Evolutionary conservation across 2,113 vertebrate genomes (phyloP), one percentile per base, ranked within the genome.

Genomic region (Rhinolophus sinicus): DNA sequence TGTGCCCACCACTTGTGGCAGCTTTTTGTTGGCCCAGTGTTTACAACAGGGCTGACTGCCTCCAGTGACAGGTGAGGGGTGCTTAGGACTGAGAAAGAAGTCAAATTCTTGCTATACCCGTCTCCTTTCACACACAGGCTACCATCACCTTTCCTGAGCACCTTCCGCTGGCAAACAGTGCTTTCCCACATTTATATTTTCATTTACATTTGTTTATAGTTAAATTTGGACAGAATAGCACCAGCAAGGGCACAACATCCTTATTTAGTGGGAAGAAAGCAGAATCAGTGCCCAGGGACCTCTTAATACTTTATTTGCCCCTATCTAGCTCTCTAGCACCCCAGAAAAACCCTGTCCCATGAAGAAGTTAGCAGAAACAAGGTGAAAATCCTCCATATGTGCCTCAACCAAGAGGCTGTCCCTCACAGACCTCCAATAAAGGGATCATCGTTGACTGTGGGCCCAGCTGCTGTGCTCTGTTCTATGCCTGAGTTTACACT

Each of bases 211-310:
- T 60, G 35, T 65, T 35, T 78, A 26, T 10, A 6, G 65, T 69
- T 86, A 64, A n/a, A 11, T 76, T 85, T 93, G 24, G 77, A 70
- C 54, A 38, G 86, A 86, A 65, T 22, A 77, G 24, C 73, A 64
- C 58, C 40, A 72, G 24, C 30, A 81, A 90, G 52, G 4, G 22
- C 40, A 35, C 28, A 44, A 38, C 24, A 35, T 58, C 7, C 26
- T 76, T 16, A 26, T 6, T 30, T 33, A n/a, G 14, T 18, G 2
- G 5, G 13, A 22, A 35, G 2, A 44, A 94, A 58, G 21, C 2
- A 72, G 5, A 35, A 22, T 22, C 8, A 3, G 9, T 50, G n/a
- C 47, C 47, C 47, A 50, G 5, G 47, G 47, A 50, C 12, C 47
- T 50, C 47, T 50, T 10, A 50, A 50, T 50, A 50, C 12, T 50